Base-by-base conservation (phyloP, 2,113 vertebrate species). In the Esox niger region DNA sequence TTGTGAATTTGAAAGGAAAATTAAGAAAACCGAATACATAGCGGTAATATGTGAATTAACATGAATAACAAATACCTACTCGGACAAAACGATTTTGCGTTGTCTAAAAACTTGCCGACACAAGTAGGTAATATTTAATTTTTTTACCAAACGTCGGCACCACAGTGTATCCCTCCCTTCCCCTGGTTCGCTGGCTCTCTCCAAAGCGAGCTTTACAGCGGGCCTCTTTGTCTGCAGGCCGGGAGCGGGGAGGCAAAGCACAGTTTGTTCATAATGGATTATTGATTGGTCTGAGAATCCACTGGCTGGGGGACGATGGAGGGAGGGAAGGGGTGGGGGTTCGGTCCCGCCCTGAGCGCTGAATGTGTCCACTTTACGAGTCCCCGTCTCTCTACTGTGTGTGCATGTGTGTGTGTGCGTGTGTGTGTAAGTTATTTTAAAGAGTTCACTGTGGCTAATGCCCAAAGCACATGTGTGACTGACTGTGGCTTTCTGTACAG, bases 221-320 rank as follows among this genome's bases (percentile, higher is more conserved):
- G 75, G 82, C 46, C 83, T 83, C 87, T 90, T 91, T 90, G 88
- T 91, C 87, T 86, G 75, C 82, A 77, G 64, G 85, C 88, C 91
- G 84, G 86, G 86, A 87, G 71, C 83, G 79, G 83, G 85, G 89
- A 87, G 88, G 87, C 88, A 88, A 93, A 87, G 88, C 90, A 91
- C 83, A 87, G 92, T 92, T 91, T 86, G 92, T 89, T 92, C 93
- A 95, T 95, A 95, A 95, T 95, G 94, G 92, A 94, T 93, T 95
- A 95, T 94, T 95, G 95, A 95, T 95, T 91, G 92, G 90, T 90
- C 89, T 87, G 90, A 68, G 77, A 92, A 93, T 90, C 89, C 91
- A 89, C 82, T 89, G 89, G 75, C 85, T 89, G 86, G 82, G 71
- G 74, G 83, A 90, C 91, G 88, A 87, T 64, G 52, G 63, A 70